Base-by-base conservation (phyloP, 1,140 invertebrate genomes). In the Bicyclus anynana region DNA sequence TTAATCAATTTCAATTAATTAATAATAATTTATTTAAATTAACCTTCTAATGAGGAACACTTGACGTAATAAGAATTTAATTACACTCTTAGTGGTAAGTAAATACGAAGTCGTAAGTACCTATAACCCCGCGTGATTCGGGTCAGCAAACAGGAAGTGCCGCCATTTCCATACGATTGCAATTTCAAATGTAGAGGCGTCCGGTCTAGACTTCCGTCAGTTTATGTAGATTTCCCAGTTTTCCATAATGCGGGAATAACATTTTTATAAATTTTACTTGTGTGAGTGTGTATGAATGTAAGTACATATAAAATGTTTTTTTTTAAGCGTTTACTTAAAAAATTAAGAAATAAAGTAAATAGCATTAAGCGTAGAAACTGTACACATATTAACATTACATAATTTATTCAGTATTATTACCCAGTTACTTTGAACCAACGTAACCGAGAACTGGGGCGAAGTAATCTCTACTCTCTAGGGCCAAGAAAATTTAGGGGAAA, bases 101-200 rank as follows among this genome's bases (percentile, higher is more conserved):
- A 23, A 23, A 23, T 23, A 23, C n/a, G n/a, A n/a, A n/a, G n/a
- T n/a, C n/a, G n/a, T n/a, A n/a, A n/a, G n/a, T n/a, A n/a, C n/a
- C n/a, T n/a, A 51, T 42, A 52, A 47, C 33, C 21, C 50, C 53
- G 13, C 42, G 50, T 68, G 60, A 77, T 77, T 63, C 74, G 64
- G 75, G 71, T 75, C 80, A 80, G 52, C 38, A 53, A 60, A 59
- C 72, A 77, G 80, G 76, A 83, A 83, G 67, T 69, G 53, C 69
- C 53, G 65, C 57, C 59, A 76, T 80, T 83, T 79, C 72, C 76
- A 80, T 77, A 72, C 57, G 67, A 72, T 75, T 72, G 69, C 68
- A 76, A 80, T 76, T 76, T 72, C 62, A 79, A 79, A 72, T 79
- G 59, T 63, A 53, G 56, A 44, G 53, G 50, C 63, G 67, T 83